Base-by-base conservation (phyloP, 2,113 vertebrate genomes). In the Periophthalmus modestus region DNA sequence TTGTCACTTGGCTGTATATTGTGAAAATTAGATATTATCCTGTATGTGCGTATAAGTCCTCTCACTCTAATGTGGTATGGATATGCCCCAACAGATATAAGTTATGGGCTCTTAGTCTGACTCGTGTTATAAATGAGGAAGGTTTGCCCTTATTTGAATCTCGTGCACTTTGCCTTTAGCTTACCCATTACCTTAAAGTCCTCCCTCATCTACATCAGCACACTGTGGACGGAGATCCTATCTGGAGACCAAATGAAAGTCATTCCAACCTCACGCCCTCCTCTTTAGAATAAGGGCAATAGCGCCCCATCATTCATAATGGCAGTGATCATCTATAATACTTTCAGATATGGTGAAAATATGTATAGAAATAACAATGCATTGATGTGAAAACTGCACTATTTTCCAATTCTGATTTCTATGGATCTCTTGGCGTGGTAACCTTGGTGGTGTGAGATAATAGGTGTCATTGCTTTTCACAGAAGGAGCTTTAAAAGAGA, bases 271-370 rank as follows among this genome's bases (percentile, higher is more conserved):
- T 91, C 85, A 81, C 81, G 73, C 82, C 28, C 34, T 24, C 82
- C 81, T 76, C 36, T 87, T 93, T 90, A 92, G 88, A 91, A 93
- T 91, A 91, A 89, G 62, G 78, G 79, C 74, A 78, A 63, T 24
- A 68, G 82, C 57, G 83, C 81, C 82, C 91, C 93, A 94, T 94
- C 90, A 88, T 89, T 94, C 91, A 94, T 91, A 88, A 92, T 91
- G 92, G 93, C 93, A 90, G 83, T 91, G 91, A 92, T 93, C 90
- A 92, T 93, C 88, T 92, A 92, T 92, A 93, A 92, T 79, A 63
- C 77, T 85, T 87, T 90, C 73, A 85, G 90, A 92, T 92, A 90
- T 87, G 89, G 92, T 91, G 87, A 92, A 93, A 84, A 84, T 68
- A 72, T 79, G 34, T 39, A 43, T 21, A 65, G 39, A 65, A 65